Base-by-base conservation (phyloP, 1,140 invertebrate genomes). In the Hyposmocoma kahamanoa region DNA sequence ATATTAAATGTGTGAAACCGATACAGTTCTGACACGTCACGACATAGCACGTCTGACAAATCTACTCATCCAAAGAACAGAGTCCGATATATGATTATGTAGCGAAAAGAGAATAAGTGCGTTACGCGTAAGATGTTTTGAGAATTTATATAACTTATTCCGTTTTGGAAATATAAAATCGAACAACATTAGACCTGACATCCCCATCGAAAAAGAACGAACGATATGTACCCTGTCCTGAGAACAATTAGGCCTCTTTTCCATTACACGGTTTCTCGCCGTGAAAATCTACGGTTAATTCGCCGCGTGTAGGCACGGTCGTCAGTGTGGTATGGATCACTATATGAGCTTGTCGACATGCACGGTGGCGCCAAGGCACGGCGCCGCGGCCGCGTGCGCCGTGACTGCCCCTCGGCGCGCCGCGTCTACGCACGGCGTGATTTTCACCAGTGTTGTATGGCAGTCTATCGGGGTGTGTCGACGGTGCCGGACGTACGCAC, bases 251-350 rank as follows among this genome's bases (percentile, higher is more conserved):
- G 42, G 47, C 53, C 50, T 43, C 47, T 60, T 53, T 21, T 50
- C 11, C 43, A 60, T 20, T 2, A 53, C 50, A 63, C 53, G 53
- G 28, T 59, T 59, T 54, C 19, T 56, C 45, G 53, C 18, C 57
- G 56, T 63, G 42, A 63, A 63, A 62, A 58, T 56, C 45, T 55
- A 59, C 51, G 57, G 53, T 52, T 54, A 52, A 59, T 56, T 54
- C 48, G 50, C 48, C 61, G 60, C 24, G 53, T 56, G 50, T 59
- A 60, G 53, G 50, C 57, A 50, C 57, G 49, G 53, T 56, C 47
- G 50, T 52, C 58, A 60, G 58, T 62, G 51, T 54, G 24, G 51
- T 61, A 50, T 56, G 59, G 52, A 56, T 52, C 52, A 56, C 49
- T 55, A 48, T 55, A 20, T 13, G 45, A 62, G 56, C 49, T 62